phyloP scores from a whole-genome alignment of 2,797 vertebrate genomes.

The Gymnopithys bicolor region DNA sequence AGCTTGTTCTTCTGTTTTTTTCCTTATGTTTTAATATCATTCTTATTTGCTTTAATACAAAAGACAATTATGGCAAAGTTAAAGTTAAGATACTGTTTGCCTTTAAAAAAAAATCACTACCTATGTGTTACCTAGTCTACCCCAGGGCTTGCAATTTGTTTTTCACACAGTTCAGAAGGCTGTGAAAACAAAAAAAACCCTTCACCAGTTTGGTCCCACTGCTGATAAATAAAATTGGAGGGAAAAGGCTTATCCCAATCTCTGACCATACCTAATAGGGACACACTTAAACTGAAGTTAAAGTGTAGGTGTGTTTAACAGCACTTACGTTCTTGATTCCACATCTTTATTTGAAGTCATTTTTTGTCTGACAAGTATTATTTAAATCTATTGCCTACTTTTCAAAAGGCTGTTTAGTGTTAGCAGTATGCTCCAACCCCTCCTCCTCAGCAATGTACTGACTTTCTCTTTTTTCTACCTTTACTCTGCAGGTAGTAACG shows the following conservation, averaged over 20 bases:
- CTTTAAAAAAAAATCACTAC: neutral
- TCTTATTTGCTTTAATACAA: neutral
- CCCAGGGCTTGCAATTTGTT: neutral
- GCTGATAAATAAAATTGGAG: neutral
- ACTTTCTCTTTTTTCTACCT: neutral
- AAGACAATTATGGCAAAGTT: neutral
- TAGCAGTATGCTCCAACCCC: neutral
- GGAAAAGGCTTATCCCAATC: neutral
- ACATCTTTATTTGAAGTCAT: neutral
- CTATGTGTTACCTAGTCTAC: neutral
- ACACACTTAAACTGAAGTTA: neutral
- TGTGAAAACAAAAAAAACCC: neutral
- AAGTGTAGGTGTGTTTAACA: neutral
- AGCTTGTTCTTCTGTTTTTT: neutral
- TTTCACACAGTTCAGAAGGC: neutral
- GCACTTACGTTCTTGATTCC: neutral
- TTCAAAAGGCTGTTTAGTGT: neutral
- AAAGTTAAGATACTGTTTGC: neutral
- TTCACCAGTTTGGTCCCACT: neutral
- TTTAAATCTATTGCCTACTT: neutral
- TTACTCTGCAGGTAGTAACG: neutral
- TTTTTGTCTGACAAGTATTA: neutral
- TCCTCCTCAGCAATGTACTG: neutral
- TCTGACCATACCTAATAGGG: rapidly evolving
- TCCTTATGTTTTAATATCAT: neutral